Evolutionary conservation across 2,797 vertebrate genomes (phyloP).

Genomic region (Chaetophractus vellerosus): DNA sequence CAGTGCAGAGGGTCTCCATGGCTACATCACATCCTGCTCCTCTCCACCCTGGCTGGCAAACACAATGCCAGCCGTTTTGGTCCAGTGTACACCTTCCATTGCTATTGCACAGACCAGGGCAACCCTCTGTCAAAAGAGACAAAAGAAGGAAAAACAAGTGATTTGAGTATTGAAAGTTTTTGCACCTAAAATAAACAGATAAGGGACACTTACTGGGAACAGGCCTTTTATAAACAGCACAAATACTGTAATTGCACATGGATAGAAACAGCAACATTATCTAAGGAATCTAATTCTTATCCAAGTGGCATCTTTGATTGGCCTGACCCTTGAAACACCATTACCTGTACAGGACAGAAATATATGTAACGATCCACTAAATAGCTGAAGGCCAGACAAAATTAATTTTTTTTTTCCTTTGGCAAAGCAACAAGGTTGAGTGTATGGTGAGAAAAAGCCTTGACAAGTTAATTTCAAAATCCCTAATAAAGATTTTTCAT

Average conservation of each 20-base stretch:
- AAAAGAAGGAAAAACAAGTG: slow-evolving; percentile 89
- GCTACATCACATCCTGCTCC: slow-evolving; percentile 98
- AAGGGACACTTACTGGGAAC: slow-evolving; percentile 94
- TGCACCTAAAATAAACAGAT: slow-evolving; percentile 89
- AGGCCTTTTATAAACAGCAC: slow-evolving; percentile 95
- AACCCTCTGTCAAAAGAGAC: slow-evolving; percentile 95
- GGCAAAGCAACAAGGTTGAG: slow-evolving; percentile 87
- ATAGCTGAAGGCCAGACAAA: slow-evolving; percentile 91
- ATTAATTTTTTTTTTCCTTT: slow-evolving; percentile 87
- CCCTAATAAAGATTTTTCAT: slow-evolving; percentile 76
- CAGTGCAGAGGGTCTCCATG: slow-evolving; percentile 98
- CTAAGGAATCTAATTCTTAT: slow-evolving; percentile 88
- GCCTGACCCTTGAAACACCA: slow-evolving; percentile 92
- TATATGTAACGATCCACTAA: slow-evolving; percentile 89
- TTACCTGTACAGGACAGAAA: slow-evolving; percentile 91
- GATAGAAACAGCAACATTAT: slow-evolving; percentile 91
- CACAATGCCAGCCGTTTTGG: slow-evolving; percentile 99
- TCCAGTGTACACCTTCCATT: slow-evolving; percentile 98
- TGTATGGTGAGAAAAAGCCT: slow-evolving; percentile 77
- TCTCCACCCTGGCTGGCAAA: slow-evolving; percentile 98
- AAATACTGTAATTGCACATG: slow-evolving; percentile 97
- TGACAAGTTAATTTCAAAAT: slow-evolving; percentile 81
- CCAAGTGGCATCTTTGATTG: slow-evolving; percentile 92
- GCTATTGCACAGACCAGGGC: slow-evolving; percentile 98
- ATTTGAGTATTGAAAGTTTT: slow-evolving; percentile 80